Evolutionary conservation across 2,113 vertebrate species (phyloP).

Genomic region (Sialia sialis): DNA sequence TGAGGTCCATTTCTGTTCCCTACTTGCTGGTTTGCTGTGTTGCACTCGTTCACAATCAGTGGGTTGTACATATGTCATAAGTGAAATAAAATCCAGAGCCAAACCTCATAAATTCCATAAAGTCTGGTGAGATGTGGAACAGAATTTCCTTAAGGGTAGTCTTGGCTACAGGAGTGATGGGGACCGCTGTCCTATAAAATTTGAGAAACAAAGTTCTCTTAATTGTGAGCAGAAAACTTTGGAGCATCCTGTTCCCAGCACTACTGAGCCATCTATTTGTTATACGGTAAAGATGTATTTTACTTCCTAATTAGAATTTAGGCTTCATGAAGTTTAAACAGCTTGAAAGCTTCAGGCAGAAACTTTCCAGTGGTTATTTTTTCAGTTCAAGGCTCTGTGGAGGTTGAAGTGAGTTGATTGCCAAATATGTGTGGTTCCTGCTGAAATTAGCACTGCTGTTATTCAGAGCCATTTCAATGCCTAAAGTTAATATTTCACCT

Average conservation of each 20-base stretch:
- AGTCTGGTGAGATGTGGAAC: neutral
- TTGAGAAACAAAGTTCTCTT: neutral
- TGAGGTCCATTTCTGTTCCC: neutral
- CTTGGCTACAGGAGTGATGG: neutral
- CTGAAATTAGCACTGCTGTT: neutral
- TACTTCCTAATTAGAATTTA: conserved; percentile 9
- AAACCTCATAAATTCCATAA: neutral
- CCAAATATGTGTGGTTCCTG: neutral
- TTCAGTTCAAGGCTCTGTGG: neutral
- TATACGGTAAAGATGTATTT: neutral
- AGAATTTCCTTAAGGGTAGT: neutral
- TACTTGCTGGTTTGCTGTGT: neutral
- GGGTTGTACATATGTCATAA: neutral
- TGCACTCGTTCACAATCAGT: neutral
- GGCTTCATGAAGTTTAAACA: neutral
- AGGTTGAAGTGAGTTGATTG: neutral
- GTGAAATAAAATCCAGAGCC: neutral
- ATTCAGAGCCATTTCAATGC: neutral
- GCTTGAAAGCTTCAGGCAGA: conserved; percentile 21
- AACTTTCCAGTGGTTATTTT: conserved; percentile 12
- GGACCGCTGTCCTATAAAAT: neutral
- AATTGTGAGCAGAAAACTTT: neutral
- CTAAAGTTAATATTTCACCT: conserved; percentile 28
- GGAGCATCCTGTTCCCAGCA: neutral
- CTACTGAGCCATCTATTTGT: neutral